phyloP scores from a whole-genome alignment of 2,888 invertebrate genomes.

The Phortica magna region DNA sequence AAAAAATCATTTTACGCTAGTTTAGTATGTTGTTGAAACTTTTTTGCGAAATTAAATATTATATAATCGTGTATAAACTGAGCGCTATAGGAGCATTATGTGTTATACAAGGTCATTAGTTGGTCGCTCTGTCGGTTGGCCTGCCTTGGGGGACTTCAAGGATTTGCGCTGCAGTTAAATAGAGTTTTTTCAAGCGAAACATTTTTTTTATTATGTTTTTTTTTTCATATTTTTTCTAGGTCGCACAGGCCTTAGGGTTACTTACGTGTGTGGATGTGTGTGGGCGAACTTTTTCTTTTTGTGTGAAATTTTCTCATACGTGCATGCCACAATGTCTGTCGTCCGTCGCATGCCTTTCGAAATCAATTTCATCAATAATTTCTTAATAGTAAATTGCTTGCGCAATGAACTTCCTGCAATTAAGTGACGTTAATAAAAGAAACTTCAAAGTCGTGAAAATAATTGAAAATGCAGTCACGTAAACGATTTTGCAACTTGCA shows the following conservation, averaged over 20 bases:
- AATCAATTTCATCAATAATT: slow-evolving; percentile 45
- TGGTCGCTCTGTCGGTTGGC: background rate
- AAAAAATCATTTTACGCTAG: slow-evolving; percentile 5
- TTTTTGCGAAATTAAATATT: slow-evolving; percentile 14
- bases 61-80: background rate
- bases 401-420: slow-evolving; percentile 59
- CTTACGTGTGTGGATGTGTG: too few relatives aligned
- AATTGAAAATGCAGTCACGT: slow-evolving; percentile 69
- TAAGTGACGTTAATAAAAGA: slow-evolving; percentile 48
- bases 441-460: slow-evolving; percentile 53
- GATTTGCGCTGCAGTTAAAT: slow-evolving; percentile 11
- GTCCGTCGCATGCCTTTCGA: slow-evolving; percentile 59
- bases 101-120: slow-evolving; percentile 6
- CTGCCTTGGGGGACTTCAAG: background rate
- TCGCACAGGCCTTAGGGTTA: too few relatives aligned
- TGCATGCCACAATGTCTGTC: background rate
- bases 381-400: slow-evolving; percentile 65
- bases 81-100: background rate
- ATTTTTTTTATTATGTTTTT: background rate
- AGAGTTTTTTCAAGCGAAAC: background rate
- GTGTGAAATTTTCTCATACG: too few relatives aligned
- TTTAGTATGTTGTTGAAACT: slow-evolving; percentile 12
- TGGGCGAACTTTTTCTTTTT: too few relatives aligned
- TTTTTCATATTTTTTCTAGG: too few relatives aligned
- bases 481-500: slow-evolving; percentile 56